phyloP scores from a whole-genome alignment of 2,888 invertebrate species.

The Ophonus ardosiacus region DNA sequence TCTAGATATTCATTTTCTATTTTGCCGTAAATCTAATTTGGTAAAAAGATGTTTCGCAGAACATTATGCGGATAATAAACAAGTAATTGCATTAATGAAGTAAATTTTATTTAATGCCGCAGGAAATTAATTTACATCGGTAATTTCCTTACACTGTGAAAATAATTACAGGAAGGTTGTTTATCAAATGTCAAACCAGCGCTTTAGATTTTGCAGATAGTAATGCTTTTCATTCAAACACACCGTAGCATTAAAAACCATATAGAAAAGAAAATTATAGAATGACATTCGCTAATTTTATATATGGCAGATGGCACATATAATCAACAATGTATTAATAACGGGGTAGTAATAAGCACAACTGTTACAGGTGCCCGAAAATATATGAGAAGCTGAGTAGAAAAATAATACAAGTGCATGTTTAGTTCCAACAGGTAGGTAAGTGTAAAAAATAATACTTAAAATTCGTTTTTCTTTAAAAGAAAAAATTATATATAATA shows the following conservation, averaged over 20 bases:
- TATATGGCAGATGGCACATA: too few relatives aligned
- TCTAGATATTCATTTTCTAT: neutral
- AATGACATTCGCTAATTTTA: too few relatives aligned
- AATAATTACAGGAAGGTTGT: conserved; percentile 43
- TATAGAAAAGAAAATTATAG: neutral
- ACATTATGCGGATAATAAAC: conserved; percentile 34
- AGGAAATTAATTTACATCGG: conserved; percentile 43
- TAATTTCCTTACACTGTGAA: conserved; percentile 30
- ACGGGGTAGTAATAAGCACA: too few relatives aligned
- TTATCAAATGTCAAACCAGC: conserved; percentile 37
- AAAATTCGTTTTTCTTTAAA: too few relatives aligned
- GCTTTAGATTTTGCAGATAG: conserved; percentile 8
- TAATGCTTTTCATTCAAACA: neutral
- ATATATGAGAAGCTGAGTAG: too few relatives aligned
- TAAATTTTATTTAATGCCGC: conserved; percentile 39
- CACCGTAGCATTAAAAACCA: neutral
- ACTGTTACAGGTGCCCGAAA: too few relatives aligned
- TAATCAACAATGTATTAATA: too few relatives aligned
- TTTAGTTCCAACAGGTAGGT: too few relatives aligned
- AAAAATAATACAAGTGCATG: too few relatives aligned
- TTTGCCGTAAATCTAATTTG: neutral
- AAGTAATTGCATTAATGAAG: conserved; percentile 42
- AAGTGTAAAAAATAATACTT: too few relatives aligned
- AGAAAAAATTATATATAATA: too few relatives aligned
- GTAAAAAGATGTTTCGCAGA: conserved; percentile 16